A percentile compares a stretch with the other conserved stretches of the same genome.
phyloP scores from a whole-genome alignment of 2,888 invertebrate species.

The Nephrotoma appendiculata region DNA sequence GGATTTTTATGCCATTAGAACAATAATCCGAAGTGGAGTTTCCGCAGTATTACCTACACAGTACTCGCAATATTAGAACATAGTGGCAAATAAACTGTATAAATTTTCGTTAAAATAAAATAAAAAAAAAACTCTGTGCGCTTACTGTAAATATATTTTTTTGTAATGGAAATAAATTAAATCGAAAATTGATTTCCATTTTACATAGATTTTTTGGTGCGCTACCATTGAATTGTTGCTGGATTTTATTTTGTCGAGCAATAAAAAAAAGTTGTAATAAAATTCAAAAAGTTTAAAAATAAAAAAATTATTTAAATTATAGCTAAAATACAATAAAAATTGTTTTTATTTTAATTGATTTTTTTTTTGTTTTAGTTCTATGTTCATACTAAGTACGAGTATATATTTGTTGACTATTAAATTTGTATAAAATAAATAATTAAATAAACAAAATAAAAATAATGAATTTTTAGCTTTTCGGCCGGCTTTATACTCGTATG shows the following conservation, averaged over 20 bases:
- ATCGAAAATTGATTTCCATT: background rate
- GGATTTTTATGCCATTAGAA: too few relatives aligned
- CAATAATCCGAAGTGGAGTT: too few relatives aligned
- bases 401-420: too few relatives aligned
- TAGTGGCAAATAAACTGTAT: background rate
- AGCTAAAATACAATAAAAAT: background rate
- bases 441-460: too few relatives aligned
- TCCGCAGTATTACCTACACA: too few relatives aligned
- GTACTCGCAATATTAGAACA: background rate
- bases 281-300: background rate
- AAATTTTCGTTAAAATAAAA: background rate
- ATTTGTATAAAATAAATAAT: too few relatives aligned
- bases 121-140: background rate
- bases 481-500: too few relatives aligned
- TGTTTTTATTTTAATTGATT: background rate
- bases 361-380: background rate
- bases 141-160: background rate
- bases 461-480: too few relatives aligned
- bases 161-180: background rate
- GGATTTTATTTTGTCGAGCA: background rate
- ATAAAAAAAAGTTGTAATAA: background rate
- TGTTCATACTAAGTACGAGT: background rate
- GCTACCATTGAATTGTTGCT: background rate
- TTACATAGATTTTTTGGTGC: background rate
- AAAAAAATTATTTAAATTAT: background rate